Evolutionary conservation across 1,140 invertebrate genomes (phyloP), one percentile per base, ranked within the genome.

Genomic region (Achatina immaculata): DNA sequence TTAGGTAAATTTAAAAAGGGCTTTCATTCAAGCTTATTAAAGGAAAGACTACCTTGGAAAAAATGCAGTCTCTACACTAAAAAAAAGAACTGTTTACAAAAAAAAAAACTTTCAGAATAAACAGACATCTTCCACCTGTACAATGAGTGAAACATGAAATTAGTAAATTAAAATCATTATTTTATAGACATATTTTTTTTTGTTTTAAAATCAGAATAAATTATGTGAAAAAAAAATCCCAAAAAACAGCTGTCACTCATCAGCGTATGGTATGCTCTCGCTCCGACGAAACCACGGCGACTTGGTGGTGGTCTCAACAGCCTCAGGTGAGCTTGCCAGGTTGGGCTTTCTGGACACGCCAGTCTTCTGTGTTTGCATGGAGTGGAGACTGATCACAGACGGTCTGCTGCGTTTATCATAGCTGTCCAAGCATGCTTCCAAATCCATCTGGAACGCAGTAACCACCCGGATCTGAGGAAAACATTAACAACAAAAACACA

Each of bases 381-480:
- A 91, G 81, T 90, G 89, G 38, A 90, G 86, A 84, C 89, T 90
- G 55, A 89, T 88, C 58, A 90, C 86, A 34, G 90, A 91, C 24
- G 89, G 88, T 34, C 90, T 86, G 81, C 89, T 90, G 81, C 90
- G 89, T 73, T 89, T 90, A 85, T 98, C 97, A 90, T 96, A 96
- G 90, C 96, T 90, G 84, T 90, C 89, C 85, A 90, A 84, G 92
- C 95, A 95, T 92, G 96, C 94, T 94, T 99, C 97, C 93, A 98
- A 94, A 92, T 97, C 97, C 94, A 98, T 97, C 92, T 97, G 96
- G 94, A 99, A 99, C 93, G 97, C 97, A 94, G 98, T 99, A 93
- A 98, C 97, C 94, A 98, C 97, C 93, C 97, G 96, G 92, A 99
- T 98, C 97, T 98, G 95, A 88, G 95, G 94, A 89, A 90, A 89